Percentiles rank a stretch among this genome's conserved stretches.
phyloP scores from a whole-genome alignment of 2,113 vertebrate genomes.

The Pan paniscus region DNA sequence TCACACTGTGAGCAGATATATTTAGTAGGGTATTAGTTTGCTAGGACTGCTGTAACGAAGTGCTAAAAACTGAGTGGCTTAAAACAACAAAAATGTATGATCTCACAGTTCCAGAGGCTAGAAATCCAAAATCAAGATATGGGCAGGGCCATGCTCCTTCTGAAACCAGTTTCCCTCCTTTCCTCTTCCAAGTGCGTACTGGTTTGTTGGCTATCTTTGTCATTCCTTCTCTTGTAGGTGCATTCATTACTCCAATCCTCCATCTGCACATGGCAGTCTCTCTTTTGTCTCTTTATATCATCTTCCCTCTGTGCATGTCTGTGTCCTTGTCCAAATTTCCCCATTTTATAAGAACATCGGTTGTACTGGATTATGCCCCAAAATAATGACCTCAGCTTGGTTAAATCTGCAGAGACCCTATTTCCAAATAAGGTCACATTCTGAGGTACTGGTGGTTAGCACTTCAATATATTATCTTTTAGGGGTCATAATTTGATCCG shows the following conservation, averaged over 20 bases:
- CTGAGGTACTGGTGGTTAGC: neutral
- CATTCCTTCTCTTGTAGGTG: neutral
- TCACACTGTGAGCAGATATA: neutral
- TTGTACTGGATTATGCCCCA: neutral
- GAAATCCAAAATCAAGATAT: neutral
- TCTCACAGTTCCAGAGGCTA: neutral
- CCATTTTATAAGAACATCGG: neutral
- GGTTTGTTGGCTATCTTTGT: neutral
- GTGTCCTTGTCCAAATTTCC: neutral
- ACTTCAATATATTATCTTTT: neutral
- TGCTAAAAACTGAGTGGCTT: neutral
- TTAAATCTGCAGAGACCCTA: neutral
- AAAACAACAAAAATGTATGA: neutral
- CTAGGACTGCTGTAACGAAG: neutral
- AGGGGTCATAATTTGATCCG: neutral
- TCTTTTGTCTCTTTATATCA: neutral
- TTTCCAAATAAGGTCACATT: neutral
- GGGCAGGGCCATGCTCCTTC: neutral
- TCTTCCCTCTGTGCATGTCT: neutral
- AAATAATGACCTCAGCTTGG: neutral
- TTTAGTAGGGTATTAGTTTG: neutral
- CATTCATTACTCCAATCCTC: neutral
- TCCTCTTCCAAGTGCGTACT: neutral
- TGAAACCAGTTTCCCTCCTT: neutral
- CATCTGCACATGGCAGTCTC: neutral